Evolutionary conservation across 2,888 invertebrate genomes (phyloP), one percentile per base, ranked within the genome.

Genomic region (Leucania comma): DNA sequence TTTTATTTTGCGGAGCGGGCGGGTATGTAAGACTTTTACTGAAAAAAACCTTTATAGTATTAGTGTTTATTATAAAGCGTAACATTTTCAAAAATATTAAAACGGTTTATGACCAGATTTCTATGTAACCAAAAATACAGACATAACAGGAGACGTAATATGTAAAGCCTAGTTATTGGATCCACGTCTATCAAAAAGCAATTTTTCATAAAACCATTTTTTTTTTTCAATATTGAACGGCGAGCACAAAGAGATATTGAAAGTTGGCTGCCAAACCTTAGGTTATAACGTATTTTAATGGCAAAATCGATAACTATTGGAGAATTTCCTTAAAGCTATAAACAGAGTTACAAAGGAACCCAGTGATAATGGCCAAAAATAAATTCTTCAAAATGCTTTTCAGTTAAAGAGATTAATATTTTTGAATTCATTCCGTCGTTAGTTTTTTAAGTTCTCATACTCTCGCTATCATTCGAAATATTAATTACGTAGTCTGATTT

Each of bases 271-370:
- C 14, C 60, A 62, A 65, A 67, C 17, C 59, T 46, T 42, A 48
- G 12, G 60, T 62, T 57, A 70, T 72, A 51, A 61, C 46, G 61
- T 58, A 82, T 86, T 84, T 75, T 86, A 35, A 65, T 57, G 53
- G 26, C 38, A 46, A 75, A 80, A 82, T 84, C 82, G 59, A 84
- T 82, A 69, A 67, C 57, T 63, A 76, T 75, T 59, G 65, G 65
- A 63, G 48, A 60, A 63, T 67, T 68, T 75, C 78, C 76, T 77
- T 70, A 73, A 73, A 67, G 68, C 80, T 65, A 64, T 64, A 63
- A 54, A 65, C 60, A 61, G 62, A 64, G 46, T 51, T n/a, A 66
- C 53, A 76, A 81, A 75, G 32, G 54, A 9, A 9, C 29, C 50
- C 17, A 58, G 57, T 53, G 46, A 62, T 32, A 65, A 65, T 60